Evolutionary conservation across 1,140 invertebrate genomes (phyloP).

Genomic region (Nephila pilipes): DNA sequence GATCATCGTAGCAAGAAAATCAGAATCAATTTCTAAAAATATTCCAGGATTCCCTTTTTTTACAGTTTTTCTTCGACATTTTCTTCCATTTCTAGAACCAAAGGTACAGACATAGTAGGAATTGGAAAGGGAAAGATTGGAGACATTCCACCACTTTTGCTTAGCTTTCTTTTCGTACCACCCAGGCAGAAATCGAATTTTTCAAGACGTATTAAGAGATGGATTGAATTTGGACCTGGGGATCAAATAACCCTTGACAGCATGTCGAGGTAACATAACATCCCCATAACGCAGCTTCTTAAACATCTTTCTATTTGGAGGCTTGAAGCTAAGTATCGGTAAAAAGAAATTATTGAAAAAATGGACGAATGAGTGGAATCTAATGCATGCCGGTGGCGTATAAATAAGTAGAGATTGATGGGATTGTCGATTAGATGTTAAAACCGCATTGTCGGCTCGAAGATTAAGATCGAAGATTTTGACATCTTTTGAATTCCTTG

Average conservation of each 20-base stretch:
- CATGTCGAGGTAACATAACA: background rate
- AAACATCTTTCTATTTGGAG: background rate
- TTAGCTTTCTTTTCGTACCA: background rate
- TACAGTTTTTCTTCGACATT: too few relatives aligned
- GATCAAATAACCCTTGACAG: conserved; percentile 56
- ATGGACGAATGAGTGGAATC: background rate
- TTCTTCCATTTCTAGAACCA: too few relatives aligned
- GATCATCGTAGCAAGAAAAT: too few relatives aligned
- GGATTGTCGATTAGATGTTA: background rate
- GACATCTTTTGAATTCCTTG: too few relatives aligned
- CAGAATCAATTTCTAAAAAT: too few relatives aligned
- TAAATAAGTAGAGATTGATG: background rate
- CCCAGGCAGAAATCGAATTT: conserved; percentile 26
- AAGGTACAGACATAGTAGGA: too few relatives aligned
- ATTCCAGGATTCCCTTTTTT: too few relatives aligned
- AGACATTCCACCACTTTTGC: too few relatives aligned
- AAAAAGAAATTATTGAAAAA: background rate
- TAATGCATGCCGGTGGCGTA: background rate
- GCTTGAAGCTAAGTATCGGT: background rate
- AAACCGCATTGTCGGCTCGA: too few relatives aligned
- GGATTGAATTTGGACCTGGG: conserved; percentile 55
- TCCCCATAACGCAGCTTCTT: background rate
- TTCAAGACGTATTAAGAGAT: conserved; percentile 14
- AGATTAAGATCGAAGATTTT: too few relatives aligned
- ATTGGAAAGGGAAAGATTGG: too few relatives aligned